These are phyloP conservation scores for Sphinx pinastri DNA, from an alignment of 2,888 invertebrate genomes.

Conservation along the genomic window DNA sequence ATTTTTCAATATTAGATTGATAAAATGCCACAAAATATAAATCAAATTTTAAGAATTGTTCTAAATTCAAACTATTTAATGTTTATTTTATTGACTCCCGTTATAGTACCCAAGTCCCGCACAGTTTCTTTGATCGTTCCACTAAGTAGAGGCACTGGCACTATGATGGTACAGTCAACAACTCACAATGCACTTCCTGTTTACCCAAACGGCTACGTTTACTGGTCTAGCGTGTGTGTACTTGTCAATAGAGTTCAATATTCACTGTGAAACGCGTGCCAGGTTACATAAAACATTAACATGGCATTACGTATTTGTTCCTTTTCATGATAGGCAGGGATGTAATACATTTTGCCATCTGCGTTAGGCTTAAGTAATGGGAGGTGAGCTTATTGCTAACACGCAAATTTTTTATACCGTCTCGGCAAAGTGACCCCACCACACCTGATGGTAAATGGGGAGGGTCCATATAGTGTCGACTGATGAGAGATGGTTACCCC, in stretches of 20 bases:
- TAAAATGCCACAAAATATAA: too few species aligned
- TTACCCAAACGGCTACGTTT: conserved; percentile 22
- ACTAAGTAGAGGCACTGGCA: conserved; percentile 22
- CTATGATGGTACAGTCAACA: conserved; percentile 27
- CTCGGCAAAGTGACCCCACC: too few species aligned
- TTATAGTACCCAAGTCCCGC: conserved; percentile 7
- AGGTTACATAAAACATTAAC: too few species aligned
- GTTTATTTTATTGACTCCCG: neutral
- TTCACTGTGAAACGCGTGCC: neutral
- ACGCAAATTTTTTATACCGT: too few species aligned
- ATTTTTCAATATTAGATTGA: neutral
- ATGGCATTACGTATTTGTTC: too few species aligned
- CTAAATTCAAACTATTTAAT: neutral
- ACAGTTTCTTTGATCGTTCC: conserved; percentile 23
- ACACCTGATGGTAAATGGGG: too few species aligned
- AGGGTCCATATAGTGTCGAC: too few species aligned
- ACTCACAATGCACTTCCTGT: conserved; percentile 30
- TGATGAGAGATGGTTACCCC: too few species aligned
- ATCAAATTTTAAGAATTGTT: neutral
- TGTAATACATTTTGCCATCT: too few species aligned
- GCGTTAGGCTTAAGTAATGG: too few species aligned
- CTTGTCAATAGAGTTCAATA: conserved; percentile 2
- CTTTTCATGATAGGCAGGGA: too few species aligned
- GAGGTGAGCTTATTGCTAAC: too few species aligned
- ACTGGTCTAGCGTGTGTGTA: conserved; percentile 6